phyloP scores from a whole-genome alignment of 2,888 invertebrate species.

The Netelia melanura region DNA sequence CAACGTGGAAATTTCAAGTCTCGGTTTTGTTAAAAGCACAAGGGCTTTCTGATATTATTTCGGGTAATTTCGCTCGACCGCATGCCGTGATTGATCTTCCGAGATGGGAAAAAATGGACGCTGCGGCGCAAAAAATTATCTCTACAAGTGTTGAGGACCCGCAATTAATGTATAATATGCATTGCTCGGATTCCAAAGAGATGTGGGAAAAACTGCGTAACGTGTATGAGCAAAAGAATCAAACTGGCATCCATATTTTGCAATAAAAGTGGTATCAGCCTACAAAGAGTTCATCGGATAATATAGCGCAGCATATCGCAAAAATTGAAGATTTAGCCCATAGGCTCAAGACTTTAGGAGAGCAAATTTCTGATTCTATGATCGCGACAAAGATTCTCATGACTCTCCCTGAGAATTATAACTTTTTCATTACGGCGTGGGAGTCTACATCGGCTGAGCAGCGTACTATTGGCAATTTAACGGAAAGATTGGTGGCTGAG shows the following conservation, averaged over 20 bases:
- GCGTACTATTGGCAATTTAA: constrained; percentile 29
- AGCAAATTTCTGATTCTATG: constrained; percentile 64
- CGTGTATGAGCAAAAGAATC: constrained; percentile 74
- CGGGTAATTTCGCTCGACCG: not conserved
- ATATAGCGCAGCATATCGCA: constrained; percentile 69
- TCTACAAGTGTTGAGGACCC: constrained; percentile 51
- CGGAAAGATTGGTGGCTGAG: constrained; percentile 21
- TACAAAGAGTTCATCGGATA: constrained; percentile 59
- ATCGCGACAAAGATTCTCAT: constrained; percentile 68
- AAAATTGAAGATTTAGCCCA: constrained; percentile 68
- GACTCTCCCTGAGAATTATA: constrained; percentile 62
- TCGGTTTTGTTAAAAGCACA: constrained; percentile 13
- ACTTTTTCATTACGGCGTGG: constrained; percentile 37
- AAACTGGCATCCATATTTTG: constrained; percentile 69
- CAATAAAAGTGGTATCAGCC: constrained; percentile 68
- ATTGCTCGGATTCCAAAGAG: constrained; percentile 72
- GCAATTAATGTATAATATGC: constrained; percentile 64
- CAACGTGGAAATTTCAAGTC: constrained; percentile 20
- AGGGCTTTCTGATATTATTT: not conserved
- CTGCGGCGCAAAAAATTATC: constrained; percentile 52
- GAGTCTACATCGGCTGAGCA: constrained; percentile 24
- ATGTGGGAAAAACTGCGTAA: constrained; percentile 75
- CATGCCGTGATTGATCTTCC: not conserved
- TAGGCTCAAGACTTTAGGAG: constrained; percentile 54
- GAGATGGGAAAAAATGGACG: constrained; percentile 10